Percentiles rank a stretch among this genome's conserved stretches.
Evolutionary conservation across 2,113 vertebrate genomes (phyloP).

Genomic region (Recurvirostra avosetta): DNA sequence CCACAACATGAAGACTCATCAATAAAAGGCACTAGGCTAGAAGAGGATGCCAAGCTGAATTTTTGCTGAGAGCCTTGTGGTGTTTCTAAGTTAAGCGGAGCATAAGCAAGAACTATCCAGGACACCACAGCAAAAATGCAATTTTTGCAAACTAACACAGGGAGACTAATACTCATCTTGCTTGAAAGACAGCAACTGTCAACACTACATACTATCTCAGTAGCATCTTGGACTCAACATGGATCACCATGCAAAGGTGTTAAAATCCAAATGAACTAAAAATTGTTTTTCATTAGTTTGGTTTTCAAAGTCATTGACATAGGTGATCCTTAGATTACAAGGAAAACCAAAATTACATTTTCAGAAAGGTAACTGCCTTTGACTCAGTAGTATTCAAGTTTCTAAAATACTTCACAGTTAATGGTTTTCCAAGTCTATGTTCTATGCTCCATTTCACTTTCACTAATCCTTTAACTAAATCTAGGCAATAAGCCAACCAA

Average conservation of each 20-base stretch:
- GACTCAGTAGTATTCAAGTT: neutral
- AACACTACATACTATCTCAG: neutral
- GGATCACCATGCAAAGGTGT: neutral
- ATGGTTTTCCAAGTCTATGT: neutral
- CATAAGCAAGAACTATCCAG: neutral
- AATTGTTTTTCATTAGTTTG: neutral
- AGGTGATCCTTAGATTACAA: neutral
- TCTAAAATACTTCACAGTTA: neutral
- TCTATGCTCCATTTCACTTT: neutral
- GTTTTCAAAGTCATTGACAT: neutral
- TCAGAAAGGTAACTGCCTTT: neutral
- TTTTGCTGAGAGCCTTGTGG: neutral
- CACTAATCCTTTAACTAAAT: neutral
- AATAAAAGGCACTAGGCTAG: neutral
- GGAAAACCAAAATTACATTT: neutral
- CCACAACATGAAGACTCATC: neutral
- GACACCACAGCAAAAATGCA: neutral
- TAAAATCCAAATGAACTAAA: neutral
- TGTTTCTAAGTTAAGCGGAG: neutral
- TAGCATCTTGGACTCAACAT: neutral
- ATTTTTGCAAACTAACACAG: neutral
- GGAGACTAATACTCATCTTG: neutral
- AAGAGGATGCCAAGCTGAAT: neutral
- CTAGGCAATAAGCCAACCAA: neutral
- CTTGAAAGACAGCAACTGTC: neutral